Evolutionary conservation across 2,888 invertebrate species (phyloP), one percentile per base, ranked within the genome.

Genomic region (Cremastobaeus sp.): DNA sequence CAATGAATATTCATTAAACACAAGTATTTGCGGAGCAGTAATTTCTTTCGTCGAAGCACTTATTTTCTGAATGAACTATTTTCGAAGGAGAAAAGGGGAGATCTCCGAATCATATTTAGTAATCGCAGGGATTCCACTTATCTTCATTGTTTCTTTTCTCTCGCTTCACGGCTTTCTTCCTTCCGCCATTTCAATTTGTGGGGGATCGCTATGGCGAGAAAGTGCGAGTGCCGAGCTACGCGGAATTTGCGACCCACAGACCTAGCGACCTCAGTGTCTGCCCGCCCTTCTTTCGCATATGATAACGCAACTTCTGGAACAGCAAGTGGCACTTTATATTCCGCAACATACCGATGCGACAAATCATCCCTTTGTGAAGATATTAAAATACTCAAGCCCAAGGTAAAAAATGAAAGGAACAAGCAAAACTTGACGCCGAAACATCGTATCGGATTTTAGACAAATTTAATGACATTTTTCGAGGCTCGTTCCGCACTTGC

Each of bases 41-140:
- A 72, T 54, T 65, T 65, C 59, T 59, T 71, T 57, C 32, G 14
- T 3, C 18, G 28, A 2, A 57, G 43, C 15, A 64, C 64, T 65
- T 57, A 65, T 59, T 72, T 65, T 65, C 69, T 65, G 52, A 69
- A 55, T 55, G 54, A 60, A 60, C 28, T 48, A 55, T 62, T 60
- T 37, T 39, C 34, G 47, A 68, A 41, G 76, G 75, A 66, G 30
- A 60, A 64, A 50, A 37, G 66, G 66, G 66, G 66, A 78, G 74
- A 66, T 34, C 34, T 21, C 52, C 55, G 66, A 62, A 72, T 82
- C 79, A 78, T 79, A 83, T 81, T 81, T 78, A 82, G 79, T 60
- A 68, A 77, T 79, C 77, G 76, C 79, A 73, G 54, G 76, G 78
- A 82, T 78, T 79, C 73, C 77, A 64, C 62, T 62, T 59, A 32